Percentiles rank a stretch among this genome's conserved stretches.
Evolutionary conservation across 2,113 vertebrate species (phyloP).

Genomic region (Poeciliopsis prolifica): DNA sequence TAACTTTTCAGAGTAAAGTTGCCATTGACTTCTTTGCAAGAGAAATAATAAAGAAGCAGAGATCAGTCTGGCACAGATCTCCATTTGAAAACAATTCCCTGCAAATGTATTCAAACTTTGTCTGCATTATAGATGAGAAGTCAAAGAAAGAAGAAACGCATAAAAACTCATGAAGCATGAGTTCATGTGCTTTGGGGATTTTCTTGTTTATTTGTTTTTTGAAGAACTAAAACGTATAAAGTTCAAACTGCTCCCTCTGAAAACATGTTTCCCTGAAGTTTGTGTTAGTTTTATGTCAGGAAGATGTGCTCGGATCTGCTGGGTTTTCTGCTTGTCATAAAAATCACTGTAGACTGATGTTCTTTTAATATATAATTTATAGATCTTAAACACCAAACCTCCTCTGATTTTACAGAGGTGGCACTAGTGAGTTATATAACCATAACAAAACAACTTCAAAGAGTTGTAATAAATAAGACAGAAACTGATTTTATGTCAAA

Average conservation of each 20-base stretch:
- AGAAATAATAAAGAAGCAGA: conserved; percentile 1
- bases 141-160: too few species aligned
- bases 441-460: background rate
- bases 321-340: background rate
- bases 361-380: conserved; percentile 10
- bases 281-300: background rate
- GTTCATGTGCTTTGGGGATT: too few species aligned
- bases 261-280: too few species aligned
- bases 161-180: too few species aligned
- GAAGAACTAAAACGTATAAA: too few species aligned
- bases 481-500: background rate
- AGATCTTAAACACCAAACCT: background rate
- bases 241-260: too few species aligned
- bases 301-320: background rate
- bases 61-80: conserved; percentile 18
- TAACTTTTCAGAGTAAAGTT: background rate
- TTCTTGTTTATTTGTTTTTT: too few species aligned
- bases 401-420: background rate
- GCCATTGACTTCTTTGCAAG: background rate
- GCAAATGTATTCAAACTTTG: too few species aligned
- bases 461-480: conserved; percentile 5
- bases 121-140: too few species aligned
- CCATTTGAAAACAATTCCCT: background rate
- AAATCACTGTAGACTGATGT: conserved; percentile 2
- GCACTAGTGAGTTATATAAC: background rate